A percentile compares a stretch with the other conserved stretches of the same genome.
Conservation (phyloP, 2,888 invertebrate species). For the Steinernema carpocapsae region DNA sequence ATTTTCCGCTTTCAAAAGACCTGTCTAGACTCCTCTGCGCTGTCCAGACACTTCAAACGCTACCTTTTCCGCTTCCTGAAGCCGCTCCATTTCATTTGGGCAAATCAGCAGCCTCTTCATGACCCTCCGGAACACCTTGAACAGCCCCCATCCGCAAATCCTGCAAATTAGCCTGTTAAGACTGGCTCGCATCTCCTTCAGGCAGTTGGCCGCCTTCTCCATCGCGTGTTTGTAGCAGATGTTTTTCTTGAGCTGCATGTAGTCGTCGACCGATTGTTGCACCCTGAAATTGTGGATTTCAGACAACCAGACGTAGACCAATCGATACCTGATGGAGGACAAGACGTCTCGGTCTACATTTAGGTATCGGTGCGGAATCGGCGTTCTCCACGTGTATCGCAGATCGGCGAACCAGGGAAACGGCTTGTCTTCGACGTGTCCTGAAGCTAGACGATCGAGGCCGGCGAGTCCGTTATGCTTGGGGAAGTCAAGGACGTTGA, state of each 20-base stretch:
- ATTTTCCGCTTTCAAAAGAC: too few species aligned
- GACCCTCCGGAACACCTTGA: conserved; percentile 62
- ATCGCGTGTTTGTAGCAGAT: background rate
- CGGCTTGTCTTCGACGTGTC: conserved; percentile 10
- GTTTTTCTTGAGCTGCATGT: background rate
- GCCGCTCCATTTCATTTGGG: conserved; percentile 54
- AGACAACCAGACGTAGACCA: background rate
- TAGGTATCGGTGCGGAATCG: conserved; percentile 56
- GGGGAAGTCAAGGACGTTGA: background rate
- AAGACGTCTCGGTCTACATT: conserved; percentile 52
- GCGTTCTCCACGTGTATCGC: conserved; percentile 50
- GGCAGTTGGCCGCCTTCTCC: conserved; percentile 43
- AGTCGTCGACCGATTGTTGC: conserved; percentile 19
- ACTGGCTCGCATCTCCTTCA: conserved; percentile 55
- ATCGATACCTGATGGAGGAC: conserved; percentile 46
- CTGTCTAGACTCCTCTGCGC: too few species aligned
- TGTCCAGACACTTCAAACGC: too few species aligned
- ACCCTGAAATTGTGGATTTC: conserved; percentile 4
- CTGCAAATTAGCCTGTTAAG: conserved; percentile 57
- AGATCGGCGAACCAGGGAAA: conserved; percentile 49
- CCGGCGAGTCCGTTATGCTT: background rate
- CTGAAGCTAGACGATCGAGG: background rate
- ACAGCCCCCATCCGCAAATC: conserved; percentile 59
- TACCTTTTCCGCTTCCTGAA: conserved; percentile 53
- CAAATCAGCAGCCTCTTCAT: conserved; percentile 57